Conservation (phyloP, 2,888 invertebrate genomes). For the Drosophila borborema region DNA sequence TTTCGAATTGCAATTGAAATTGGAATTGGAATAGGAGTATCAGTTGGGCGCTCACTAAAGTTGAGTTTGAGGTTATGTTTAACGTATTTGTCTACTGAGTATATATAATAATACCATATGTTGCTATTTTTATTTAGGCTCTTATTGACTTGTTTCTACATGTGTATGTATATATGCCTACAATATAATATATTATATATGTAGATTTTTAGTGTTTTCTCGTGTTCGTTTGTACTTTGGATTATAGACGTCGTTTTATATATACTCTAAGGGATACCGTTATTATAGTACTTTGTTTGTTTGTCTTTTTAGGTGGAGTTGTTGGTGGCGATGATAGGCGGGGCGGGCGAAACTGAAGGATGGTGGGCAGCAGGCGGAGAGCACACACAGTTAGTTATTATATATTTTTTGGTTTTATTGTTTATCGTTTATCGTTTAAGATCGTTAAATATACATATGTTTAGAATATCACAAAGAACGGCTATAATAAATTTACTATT, state of each 20-base stretch:
- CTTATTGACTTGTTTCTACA: slow-evolving; percentile 21
- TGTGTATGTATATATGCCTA: slow-evolving; percentile 14
- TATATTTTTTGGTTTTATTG: background rate
- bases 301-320: slow-evolving; percentile 38
- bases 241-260: slow-evolving; percentile 73
- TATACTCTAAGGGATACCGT: slow-evolving; percentile 43
- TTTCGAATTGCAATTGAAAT: background rate
- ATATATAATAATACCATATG: slow-evolving; percentile 76
- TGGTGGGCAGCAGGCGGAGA: slow-evolving; percentile 51
- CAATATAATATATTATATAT: slow-evolving; percentile 27
- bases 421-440: slow-evolving; percentile 9
- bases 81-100: slow-evolving; percentile 53
- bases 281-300: slow-evolving; percentile 24
- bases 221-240: slow-evolving; percentile 72
- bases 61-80: slow-evolving; percentile 56
- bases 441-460: slow-evolving; percentile 39
- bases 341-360: slow-evolving; percentile 43
- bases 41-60: slow-evolving; percentile 19
- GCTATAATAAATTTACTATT: slow-evolving; percentile 30
- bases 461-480: slow-evolving; percentile 59
- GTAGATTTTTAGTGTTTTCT: slow-evolving; percentile 31
- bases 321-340: slow-evolving; percentile 66
- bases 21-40: slow-evolving; percentile 10
- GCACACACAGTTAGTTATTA: slow-evolving; percentile 34
- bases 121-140: slow-evolving; percentile 64